phyloP scores from a whole-genome alignment of 2,888 invertebrate genomes.

The Synergus japonicus region DNA sequence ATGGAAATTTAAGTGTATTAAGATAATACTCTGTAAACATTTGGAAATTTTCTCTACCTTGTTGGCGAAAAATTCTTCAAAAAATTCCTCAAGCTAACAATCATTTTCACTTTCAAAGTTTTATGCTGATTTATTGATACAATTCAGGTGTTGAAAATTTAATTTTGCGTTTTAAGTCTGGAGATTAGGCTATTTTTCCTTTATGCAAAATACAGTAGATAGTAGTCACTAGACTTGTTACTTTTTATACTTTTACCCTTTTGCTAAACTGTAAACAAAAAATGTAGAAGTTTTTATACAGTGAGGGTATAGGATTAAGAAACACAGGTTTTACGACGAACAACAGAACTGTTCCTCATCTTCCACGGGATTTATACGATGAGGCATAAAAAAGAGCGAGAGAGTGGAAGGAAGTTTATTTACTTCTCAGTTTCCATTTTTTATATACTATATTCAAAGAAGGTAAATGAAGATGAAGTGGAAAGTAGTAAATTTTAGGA shows the following conservation, averaged over 20 bases:
- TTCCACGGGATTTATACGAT: not conserved
- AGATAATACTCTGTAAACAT: not conserved
- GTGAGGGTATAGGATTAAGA: not conserved
- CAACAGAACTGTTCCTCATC: conserved; percentile 14
- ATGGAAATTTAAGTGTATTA: not conserved
- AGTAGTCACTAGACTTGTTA: too few relatives aligned
- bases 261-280: too few relatives aligned
- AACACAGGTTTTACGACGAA: not conserved
- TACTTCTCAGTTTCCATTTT: not conserved
- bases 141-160: too few relatives aligned
- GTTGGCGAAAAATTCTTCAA: too few relatives aligned
- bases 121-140: too few relatives aligned
- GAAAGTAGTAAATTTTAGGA: not conserved
- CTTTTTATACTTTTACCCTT: too few relatives aligned
- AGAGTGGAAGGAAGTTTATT: not conserved
- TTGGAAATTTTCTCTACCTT: too few relatives aligned
- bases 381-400: not conserved
- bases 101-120: too few relatives aligned
- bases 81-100: too few relatives aligned
- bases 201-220: too few relatives aligned
- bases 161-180: too few relatives aligned
- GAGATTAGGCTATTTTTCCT: too few relatives aligned
- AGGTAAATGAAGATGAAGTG: not conserved
- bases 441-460: not conserved
- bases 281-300: not conserved